Conservation (phyloP, 1,140 invertebrate species). For the Onthophagus taurus region DNA sequence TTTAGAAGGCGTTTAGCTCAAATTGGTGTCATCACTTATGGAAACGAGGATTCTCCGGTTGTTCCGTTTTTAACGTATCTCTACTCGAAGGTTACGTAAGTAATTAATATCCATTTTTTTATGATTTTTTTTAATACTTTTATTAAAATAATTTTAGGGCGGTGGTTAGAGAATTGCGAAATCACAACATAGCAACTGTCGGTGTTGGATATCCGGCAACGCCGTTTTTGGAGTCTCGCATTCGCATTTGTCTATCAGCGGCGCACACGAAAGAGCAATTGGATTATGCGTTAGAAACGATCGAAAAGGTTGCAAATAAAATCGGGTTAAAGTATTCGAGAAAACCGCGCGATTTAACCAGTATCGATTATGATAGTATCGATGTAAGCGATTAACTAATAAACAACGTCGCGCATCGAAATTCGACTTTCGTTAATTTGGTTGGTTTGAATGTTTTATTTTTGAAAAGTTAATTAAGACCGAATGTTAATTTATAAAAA, state of each 20-base stretch:
- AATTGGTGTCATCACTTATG: conserved; percentile 90
- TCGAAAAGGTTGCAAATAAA: conserved; percentile 59
- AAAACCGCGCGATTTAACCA: conserved; percentile 45
- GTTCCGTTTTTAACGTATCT: conserved; percentile 92
- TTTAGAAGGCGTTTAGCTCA: conserved; percentile 78
- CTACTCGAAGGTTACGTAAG: conserved; percentile 86
- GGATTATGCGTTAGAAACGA: conserved; percentile 69
- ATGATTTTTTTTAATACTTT: background rate
- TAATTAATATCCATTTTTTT: conserved; percentile 17
- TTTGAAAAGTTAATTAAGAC: conserved; percentile 1
- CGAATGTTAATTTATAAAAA: conserved; percentile 1
- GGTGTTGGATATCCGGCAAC: conserved; percentile 98
- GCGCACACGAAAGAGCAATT: conserved; percentile 93
- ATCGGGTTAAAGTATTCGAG: conserved; percentile 66
- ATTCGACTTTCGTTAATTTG: conserved; percentile 7
- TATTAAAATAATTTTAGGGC: conserved; percentile 43
- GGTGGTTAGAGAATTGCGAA: conserved; percentile 75
- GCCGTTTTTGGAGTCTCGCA: conserved; percentile 87
- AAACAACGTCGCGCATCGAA: background rate
- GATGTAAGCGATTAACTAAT: conserved; percentile 15
- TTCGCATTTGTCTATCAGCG: conserved; percentile 92
- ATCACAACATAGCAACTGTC: conserved; percentile 79
- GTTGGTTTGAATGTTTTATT: background rate
- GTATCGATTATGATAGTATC: conserved; percentile 45
- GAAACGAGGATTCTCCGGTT: conserved; percentile 94